Base-by-base conservation (phyloP, 1,140 invertebrate genomes). In the Ceratina australensis region DNA sequence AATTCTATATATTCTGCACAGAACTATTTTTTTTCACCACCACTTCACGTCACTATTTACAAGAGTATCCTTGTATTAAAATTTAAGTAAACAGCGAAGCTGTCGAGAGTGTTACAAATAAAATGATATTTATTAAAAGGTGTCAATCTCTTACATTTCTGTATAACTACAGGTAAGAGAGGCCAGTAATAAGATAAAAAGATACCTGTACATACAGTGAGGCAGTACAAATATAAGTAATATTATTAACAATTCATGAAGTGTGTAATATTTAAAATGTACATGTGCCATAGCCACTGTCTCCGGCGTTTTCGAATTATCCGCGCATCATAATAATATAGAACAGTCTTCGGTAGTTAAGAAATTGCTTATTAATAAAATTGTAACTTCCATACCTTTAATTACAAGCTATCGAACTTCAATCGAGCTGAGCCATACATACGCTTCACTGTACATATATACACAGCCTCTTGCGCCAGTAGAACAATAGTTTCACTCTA, bases 401-500 rank as follows among this genome's bases (percentile, higher is more conserved):
- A 33, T 65, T 24, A 59, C 3, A 50, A 5, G 24, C n/a, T 56
- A n/a, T 13, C 22, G 0, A 75, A 18, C 18, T 67, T 15, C 22
- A 28, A 69, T 47, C 47, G 20, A 56, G 18, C 24, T 22, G 49
- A 64, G 13, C 18, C 49, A 56, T 63, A 49, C 22, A 64, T 47
- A 64, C 33, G 56, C 63, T 28, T 69, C 75, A 79, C 86, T 90
- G 88, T 90, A 89, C 87, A 90, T 86, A 89, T 90, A 85, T 89
- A 88, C 86, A 89, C 65, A 69, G 66, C 69, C 56, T 47, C 57
- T 82, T 52, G 22, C 52, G 66, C 76, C 28, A 28, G 79, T 61
- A 52, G 16, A 77, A n/a, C 49, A 78, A 26, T 74, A 80, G 26
- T 50, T 33, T 49, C 20, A 52, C 5, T 33, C 52, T 54, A 72